Evolutionary conservation across 2,888 invertebrate genomes (phyloP).

Genomic region (Perizoma flavofasciatum): DNA sequence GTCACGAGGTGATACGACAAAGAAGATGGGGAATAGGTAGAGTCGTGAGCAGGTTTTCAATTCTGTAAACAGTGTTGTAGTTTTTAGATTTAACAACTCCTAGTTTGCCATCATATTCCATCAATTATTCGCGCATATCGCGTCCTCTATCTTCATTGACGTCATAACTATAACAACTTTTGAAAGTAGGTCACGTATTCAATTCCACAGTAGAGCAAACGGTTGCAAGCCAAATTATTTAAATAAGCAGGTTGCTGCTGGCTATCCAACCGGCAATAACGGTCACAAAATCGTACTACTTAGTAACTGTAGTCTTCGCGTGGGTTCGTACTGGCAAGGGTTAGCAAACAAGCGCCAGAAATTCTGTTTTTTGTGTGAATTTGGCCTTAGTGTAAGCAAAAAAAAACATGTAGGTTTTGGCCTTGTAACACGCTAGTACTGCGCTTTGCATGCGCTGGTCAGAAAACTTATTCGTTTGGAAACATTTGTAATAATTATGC

Average conservation of each 20-base stretch:
- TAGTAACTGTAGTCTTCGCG: too few relatives aligned
- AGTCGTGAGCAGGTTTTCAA: too few relatives aligned
- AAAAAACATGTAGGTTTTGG: conserved; percentile 54
- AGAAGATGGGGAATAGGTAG: too few relatives aligned
- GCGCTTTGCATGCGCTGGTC: conserved; percentile 39
- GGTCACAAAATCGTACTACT: background rate
- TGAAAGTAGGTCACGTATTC: conserved; percentile 75
- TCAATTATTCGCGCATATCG: conserved; percentile 48
- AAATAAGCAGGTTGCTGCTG: conserved; percentile 3
- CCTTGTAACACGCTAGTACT: conserved; percentile 62
- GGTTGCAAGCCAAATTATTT: conserved; percentile 12
- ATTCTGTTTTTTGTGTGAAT: conserved; percentile 5
- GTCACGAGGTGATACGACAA: too few relatives aligned
- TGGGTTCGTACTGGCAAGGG: background rate
- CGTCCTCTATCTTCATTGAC: conserved; percentile 57
- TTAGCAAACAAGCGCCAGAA: background rate
- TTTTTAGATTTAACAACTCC: too few relatives aligned
- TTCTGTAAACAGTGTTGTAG: too few relatives aligned
- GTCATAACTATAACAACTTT: conserved; percentile 68
- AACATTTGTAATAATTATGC: conserved; percentile 34
- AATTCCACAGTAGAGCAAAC: conserved; percentile 52
- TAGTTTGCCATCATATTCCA: conserved; percentile 19
- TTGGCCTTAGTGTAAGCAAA: conserved; percentile 41
- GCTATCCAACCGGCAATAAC: background rate
- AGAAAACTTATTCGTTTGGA: conserved; percentile 30